Percentiles rank a stretch among this genome's conserved stretches.
Evolutionary conservation across 1,140 invertebrate species (phyloP).

Genomic region (Parapsyche elsis): DNA sequence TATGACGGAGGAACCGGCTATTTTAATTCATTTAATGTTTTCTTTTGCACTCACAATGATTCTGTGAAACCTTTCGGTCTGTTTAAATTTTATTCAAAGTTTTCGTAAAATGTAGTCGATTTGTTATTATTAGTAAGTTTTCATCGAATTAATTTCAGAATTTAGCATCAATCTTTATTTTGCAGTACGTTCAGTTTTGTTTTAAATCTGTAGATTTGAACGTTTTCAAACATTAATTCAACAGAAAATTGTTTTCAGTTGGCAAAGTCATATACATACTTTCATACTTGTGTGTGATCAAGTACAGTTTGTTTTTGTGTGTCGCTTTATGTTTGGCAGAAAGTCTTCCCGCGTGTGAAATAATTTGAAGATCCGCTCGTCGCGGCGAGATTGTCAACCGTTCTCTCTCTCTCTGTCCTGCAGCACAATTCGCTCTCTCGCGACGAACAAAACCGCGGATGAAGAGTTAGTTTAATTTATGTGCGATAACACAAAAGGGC

Average conservation of each 20-base stretch:
- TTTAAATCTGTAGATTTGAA: too few relatives aligned
- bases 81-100: too few relatives aligned
- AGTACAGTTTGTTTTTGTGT: background rate
- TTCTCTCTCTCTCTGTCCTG: background rate
- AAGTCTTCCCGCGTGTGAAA: slow-evolving; percentile 34
- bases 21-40: too few relatives aligned
- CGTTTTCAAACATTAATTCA: background rate
- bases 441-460: slow-evolving; percentile 45
- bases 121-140: too few relatives aligned
- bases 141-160: too few relatives aligned
- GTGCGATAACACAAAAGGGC: slow-evolving; percentile 47
- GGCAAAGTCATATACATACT: background rate
- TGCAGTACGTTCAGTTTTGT: too few relatives aligned
- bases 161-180: too few relatives aligned
- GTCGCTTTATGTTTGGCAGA: slow-evolving; percentile 8
- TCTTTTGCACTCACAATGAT: too few relatives aligned
- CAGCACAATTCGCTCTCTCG: background rate
- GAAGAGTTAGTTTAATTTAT: slow-evolving; percentile 43
- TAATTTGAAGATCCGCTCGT: slow-evolving; percentile 36
- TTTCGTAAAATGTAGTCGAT: too few relatives aligned
- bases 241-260: background rate
- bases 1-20: too few relatives aligned
- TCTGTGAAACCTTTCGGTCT: too few relatives aligned
- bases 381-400: slow-evolving; percentile 35
- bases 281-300: background rate